Evolutionary conservation across 2,797 vertebrate genomes (phyloP).

Genomic region (Hemitrygon akajei): DNA sequence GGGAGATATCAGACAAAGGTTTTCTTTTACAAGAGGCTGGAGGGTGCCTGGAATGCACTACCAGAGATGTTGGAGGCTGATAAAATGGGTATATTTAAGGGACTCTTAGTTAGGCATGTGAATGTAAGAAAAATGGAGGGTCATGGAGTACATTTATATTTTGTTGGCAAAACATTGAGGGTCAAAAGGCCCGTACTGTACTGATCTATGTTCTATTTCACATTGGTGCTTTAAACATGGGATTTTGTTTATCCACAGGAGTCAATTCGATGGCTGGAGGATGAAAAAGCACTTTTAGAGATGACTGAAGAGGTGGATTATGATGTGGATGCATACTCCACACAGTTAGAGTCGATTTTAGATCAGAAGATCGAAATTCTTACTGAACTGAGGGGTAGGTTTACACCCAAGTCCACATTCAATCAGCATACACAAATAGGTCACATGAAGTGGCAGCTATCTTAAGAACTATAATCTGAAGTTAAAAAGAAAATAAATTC

Average conservation of each 20-base stretch:
- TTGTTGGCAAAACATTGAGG: background rate
- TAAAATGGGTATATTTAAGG: too few relatives aligned
- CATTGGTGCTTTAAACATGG: background rate
- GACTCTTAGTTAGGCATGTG: too few relatives aligned
- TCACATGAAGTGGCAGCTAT: background rate
- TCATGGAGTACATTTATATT: too few relatives aligned
- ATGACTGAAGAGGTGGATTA: slow-evolving; percentile 98
- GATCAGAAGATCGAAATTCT: slow-evolving; percentile 94
- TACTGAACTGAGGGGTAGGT: slow-evolving; percentile 80
- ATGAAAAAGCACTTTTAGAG: slow-evolving; percentile 86
- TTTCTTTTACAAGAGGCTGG: too few relatives aligned
- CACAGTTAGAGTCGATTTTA: slow-evolving; percentile 87
- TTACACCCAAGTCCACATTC: background rate
- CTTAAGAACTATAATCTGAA: background rate
- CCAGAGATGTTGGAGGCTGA: too few relatives aligned
- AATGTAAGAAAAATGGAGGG: too few relatives aligned
- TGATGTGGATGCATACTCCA: slow-evolving; percentile 87
- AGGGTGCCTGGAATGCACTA: too few relatives aligned
- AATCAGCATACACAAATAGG: background rate
- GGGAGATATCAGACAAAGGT: too few relatives aligned
- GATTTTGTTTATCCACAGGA: slow-evolving; percentile 60
- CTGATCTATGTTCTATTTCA: too few relatives aligned
- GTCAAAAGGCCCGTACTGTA: too few relatives aligned
- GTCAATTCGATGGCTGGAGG: slow-evolving; percentile 90
- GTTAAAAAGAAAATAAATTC: background rate